Percentiles rank a stretch among this genome's conserved stretches.
Conservation (phyloP, 1,140 invertebrate genomes). For the Camponotus floridanus region DNA sequence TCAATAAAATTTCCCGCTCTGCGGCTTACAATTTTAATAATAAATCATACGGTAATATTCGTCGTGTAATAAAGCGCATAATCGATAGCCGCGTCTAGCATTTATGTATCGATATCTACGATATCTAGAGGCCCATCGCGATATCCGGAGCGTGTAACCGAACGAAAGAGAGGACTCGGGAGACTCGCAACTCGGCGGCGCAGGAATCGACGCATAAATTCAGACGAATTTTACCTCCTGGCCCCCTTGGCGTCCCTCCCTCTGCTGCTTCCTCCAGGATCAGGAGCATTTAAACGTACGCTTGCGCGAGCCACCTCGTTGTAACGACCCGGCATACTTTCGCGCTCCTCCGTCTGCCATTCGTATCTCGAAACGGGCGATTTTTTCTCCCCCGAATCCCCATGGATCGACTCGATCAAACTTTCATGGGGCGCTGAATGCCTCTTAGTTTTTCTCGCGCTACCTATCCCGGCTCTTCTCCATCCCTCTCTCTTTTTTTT, state of each 20-base stretch:
- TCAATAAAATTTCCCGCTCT: slow-evolving; percentile 26
- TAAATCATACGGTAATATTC: slow-evolving; percentile 39
- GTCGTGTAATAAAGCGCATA: slow-evolving; percentile 8
- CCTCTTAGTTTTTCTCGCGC: slow-evolving; percentile 49
- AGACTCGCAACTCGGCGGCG: slow-evolving; percentile 27
- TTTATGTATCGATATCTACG: slow-evolving; percentile 4
- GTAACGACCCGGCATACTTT: slow-evolving; percentile 50
- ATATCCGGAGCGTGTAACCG: background rate
- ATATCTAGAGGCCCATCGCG: background rate
- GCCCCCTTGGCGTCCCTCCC: background rate
- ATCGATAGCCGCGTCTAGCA: background rate
- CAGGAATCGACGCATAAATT: slow-evolving; percentile 43
- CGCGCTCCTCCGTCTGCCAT: slow-evolving; percentile 53
- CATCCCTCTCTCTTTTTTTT: background rate
- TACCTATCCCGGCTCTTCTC: background rate
- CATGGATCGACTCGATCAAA: slow-evolving; percentile 77
- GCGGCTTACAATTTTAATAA: slow-evolving; percentile 39
- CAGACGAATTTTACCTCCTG: slow-evolving; percentile 28
- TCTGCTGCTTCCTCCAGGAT: background rate
- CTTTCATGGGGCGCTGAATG: slow-evolving; percentile 72
- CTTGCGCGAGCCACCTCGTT: slow-evolving; percentile 25
- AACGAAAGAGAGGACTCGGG: slow-evolving; percentile 25
- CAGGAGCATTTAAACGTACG: slow-evolving; percentile 52
- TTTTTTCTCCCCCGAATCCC: slow-evolving; percentile 57
- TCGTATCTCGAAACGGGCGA: slow-evolving; percentile 56